Evolutionary conservation across 2,797 vertebrate species (phyloP).

Genomic region (Megaceryle alcyon): DNA sequence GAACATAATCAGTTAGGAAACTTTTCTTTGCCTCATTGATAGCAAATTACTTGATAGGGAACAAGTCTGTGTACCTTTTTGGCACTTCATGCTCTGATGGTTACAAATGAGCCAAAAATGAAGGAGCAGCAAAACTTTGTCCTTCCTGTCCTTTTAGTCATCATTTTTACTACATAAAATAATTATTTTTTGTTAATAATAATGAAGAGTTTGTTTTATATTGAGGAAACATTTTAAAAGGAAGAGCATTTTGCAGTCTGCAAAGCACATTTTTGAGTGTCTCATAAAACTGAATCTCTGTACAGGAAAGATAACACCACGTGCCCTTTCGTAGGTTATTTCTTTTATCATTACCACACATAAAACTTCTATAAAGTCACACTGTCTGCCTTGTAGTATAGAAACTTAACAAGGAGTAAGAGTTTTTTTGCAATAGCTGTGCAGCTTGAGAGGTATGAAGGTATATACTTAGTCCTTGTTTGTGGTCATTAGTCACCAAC

Average conservation of each 20-base stretch:
- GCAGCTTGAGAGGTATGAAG: constrained; percentile 27
- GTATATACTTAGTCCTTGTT: constrained; percentile 45
- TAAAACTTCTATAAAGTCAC: constrained; percentile 44
- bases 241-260: background rate
- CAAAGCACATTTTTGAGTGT: background rate
- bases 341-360: constrained; percentile 21
- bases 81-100: background rate
- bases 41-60: background rate
- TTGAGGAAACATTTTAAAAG: background rate
- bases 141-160: background rate
- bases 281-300: background rate
- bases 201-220: background rate
- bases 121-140: background rate
- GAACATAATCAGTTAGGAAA: background rate
- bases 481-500: constrained; percentile 73
- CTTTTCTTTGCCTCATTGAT: background rate
- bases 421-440: constrained; percentile 36
- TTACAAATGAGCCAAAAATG: background rate
- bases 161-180: background rate
- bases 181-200: background rate
- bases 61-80: background rate
- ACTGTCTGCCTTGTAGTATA: background rate
- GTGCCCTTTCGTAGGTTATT: background rate
- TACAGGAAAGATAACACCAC: background rate
- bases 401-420: constrained; percentile 18